Evolutionary conservation across 2,113 vertebrate species (phyloP).

Genomic region (human (Homo sapiens)): DNA sequence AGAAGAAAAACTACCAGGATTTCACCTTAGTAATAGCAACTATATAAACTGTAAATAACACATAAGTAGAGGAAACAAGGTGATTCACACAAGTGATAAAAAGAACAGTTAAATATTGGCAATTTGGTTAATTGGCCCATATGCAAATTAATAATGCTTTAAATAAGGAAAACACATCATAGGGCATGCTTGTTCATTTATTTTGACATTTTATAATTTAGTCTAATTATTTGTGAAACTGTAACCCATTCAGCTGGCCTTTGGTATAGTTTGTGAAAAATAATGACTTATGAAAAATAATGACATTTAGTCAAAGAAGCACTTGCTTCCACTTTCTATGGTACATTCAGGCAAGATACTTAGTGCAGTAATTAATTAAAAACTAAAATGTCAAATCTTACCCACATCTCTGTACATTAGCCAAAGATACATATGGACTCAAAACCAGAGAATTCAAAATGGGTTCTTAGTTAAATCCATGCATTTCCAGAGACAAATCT

Average conservation of each 20-base stretch:
- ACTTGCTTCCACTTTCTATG: conserved; percentile 53
- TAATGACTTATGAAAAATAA: conserved; percentile 75
- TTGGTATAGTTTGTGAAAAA: conserved; percentile 68
- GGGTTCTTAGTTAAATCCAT: neutral
- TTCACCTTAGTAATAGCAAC: neutral
- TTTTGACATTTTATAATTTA: conserved; percentile 80
- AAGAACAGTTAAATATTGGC: conserved; percentile 44
- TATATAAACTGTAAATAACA: conserved; percentile 29
- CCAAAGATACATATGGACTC: conserved; percentile 50
- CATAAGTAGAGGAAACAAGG: conserved; percentile 13
- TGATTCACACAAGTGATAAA: conserved; percentile 3
- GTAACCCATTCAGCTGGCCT: conserved; percentile 71
- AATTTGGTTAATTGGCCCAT: conserved; percentile 60
- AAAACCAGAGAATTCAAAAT: conserved; percentile 50
- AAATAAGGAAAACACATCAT: conserved; percentile 71
- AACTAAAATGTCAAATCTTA: conserved; percentile 74
- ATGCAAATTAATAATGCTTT: conserved; percentile 68
- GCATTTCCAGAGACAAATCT: conserved; percentile 35
- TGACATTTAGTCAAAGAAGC: conserved; percentile 74
- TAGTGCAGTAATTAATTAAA: conserved; percentile 76
- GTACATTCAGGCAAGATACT: conserved; percentile 63
- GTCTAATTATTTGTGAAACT: conserved; percentile 77
- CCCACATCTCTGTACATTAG: conserved; percentile 45
- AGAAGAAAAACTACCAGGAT: conserved; percentile 6
- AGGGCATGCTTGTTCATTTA: conserved; percentile 73